These are phyloP conservation scores for Ostrea denselamellosa DNA, from an alignment of 1,140 invertebrate species.

Conservation along the genomic window DNA sequence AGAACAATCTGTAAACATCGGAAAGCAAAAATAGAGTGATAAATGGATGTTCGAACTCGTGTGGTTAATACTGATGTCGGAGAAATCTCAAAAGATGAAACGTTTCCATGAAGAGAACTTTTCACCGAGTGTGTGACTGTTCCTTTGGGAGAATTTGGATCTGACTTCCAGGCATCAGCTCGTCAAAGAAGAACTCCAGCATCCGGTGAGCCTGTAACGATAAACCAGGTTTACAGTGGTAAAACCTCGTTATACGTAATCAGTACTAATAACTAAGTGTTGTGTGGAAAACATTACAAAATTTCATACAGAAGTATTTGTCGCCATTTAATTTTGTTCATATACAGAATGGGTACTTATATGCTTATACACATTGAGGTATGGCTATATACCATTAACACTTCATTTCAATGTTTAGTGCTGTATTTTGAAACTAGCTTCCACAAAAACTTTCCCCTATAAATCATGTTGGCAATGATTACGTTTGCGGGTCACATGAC, in stretches of 20 bases:
- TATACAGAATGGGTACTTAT: too few species aligned
- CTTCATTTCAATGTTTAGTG: too few species aligned
- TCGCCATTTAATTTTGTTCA: too few species aligned
- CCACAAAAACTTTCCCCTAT: neutral
- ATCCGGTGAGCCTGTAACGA: conserved; percentile 64
- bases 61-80: neutral
- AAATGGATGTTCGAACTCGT: neutral
- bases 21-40: neutral
- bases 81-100: neutral
- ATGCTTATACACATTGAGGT: too few species aligned
- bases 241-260: too few species aligned
- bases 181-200: conserved; percentile 66
- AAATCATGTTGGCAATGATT: conserved; percentile 17
- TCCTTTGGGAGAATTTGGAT: conserved; percentile 44
- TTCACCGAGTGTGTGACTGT: neutral
- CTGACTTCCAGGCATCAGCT: conserved; percentile 65
- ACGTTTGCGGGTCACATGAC: neutral
- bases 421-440: too few species aligned
- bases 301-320: too few species aligned
- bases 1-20: neutral
- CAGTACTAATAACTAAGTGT: too few species aligned
- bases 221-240: neutral
- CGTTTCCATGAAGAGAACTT: neutral
- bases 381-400: too few species aligned
- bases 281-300: too few species aligned